Evolutionary conservation across 2,797 vertebrate genomes (phyloP), one percentile per base, ranked within the genome.

Genomic region (Cephalopachus bancanus): DNA sequence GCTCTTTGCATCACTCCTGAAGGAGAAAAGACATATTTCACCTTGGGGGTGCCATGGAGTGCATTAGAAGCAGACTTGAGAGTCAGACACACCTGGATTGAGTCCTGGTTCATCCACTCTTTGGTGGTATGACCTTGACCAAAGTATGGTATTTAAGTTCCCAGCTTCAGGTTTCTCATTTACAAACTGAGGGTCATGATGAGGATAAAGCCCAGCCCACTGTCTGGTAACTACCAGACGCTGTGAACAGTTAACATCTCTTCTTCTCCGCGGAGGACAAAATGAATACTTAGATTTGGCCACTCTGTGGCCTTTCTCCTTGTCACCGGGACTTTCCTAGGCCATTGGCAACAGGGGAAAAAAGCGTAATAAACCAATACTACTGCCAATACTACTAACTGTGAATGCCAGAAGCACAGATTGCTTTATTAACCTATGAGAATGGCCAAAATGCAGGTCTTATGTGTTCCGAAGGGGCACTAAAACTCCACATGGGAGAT

Each of bases 241-340:
- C 59, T 60, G 16, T 83, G 59, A 57, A 67, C 24, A 30, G 71
- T 51, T 62, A 37, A 49, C 19, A 53, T 83, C 65, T n/a, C n/a
- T 67, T 51, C 57, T 37, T 89, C 20, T 79, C 30, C 83, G 72
- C 78, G 88, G 65, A 83, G 37, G 78, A 59, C 74, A 71, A 87
- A 90, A 30, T 79, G 33, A 78, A 78, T 37, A 37, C 59, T 92
- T 74, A 55, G 67, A 59, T 79, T 76, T 94, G 67, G 10, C 57
- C 26, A 30, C 30, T 86, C 28, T 53, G 49, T 55, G 7, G 9
- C 59, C 60, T 94, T 86, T 26, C 37, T 91, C 49, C 11, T 72
- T 91, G 37, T 71, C 59, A 84, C 55, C 9, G 90, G 81, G 74
- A 96, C 83, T 79, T 83, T 64, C 49, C 30, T 89, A 64, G 14